Evolutionary conservation across 2,797 vertebrate species (phyloP).

Genomic region (Propithecus deckenii): DNA sequence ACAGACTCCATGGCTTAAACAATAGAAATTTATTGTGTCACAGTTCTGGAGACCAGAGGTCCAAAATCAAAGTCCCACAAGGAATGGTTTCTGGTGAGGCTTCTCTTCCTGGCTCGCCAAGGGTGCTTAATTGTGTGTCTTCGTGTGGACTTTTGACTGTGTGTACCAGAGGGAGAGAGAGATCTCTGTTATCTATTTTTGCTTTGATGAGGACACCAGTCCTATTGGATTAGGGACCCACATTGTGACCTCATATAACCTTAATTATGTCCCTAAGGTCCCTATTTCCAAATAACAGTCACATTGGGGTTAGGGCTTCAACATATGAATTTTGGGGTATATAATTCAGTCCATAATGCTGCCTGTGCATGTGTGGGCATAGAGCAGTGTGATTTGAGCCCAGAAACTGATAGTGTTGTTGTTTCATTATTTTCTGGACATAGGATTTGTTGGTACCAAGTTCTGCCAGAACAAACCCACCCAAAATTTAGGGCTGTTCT

Average conservation of each 20-base stretch:
- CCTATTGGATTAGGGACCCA: background rate
- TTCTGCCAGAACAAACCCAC: background rate
- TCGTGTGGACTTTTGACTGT: background rate
- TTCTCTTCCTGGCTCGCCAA: background rate
- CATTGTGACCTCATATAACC: too few relatives aligned
- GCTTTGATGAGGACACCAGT: background rate
- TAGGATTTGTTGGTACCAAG: too few relatives aligned
- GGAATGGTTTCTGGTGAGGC: background rate
- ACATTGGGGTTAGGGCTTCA: background rate
- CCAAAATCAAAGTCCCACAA: too few relatives aligned
- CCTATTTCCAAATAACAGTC: background rate
- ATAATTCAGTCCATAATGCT: fast-evolving
- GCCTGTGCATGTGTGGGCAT: too few relatives aligned
- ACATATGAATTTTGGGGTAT: fast-evolving
- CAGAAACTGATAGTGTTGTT: too few relatives aligned
- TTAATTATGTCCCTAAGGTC: background rate
- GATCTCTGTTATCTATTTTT: background rate
- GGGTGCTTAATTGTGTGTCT: background rate
- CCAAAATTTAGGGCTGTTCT: background rate
- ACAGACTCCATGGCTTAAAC: background rate
- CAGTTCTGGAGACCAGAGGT: background rate
- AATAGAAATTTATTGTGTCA: background rate
- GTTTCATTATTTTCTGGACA: background rate
- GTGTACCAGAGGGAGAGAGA: background rate
- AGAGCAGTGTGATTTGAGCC: fast-evolving